Percentiles rank a stretch among this genome's conserved stretches.
phyloP scores from a whole-genome alignment of 2,797 vertebrate genomes.

The Synaphobranchus kaupii region DNA sequence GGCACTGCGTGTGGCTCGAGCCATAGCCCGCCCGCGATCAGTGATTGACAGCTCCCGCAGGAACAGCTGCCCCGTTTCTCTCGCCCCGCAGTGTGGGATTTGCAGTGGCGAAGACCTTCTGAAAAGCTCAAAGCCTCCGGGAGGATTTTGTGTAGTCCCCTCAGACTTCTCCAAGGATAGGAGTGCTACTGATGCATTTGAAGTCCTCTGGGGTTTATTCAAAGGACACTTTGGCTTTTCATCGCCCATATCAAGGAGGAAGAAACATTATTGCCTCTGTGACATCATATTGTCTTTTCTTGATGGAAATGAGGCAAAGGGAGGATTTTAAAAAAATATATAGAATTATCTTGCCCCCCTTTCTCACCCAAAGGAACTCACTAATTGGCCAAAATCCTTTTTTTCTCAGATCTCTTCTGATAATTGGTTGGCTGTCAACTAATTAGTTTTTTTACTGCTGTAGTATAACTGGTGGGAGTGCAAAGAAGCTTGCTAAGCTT shows the following conservation, averaged over 20 bases:
- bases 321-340: conserved; percentile 22
- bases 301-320: conserved; percentile 63
- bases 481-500: conserved; percentile 10
- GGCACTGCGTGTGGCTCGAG: conserved; percentile 60
- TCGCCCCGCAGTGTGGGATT: conserved; percentile 45
- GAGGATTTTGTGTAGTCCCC: conserved; percentile 60
- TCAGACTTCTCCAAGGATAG: conserved; percentile 66
- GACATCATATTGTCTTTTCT: conserved; percentile 63
- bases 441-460: conserved; percentile 53
- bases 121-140: conserved; percentile 55
- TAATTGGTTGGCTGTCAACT: conserved; percentile 72
- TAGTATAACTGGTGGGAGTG: conserved; percentile 14
- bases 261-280: conserved; percentile 63
- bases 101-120: conserved; percentile 23
- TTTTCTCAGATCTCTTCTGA: conserved; percentile 55
- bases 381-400: conserved; percentile 65
- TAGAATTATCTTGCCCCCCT: conserved; percentile 52
- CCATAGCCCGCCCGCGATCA: conserved; percentile 64
- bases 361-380: conserved; percentile 51
- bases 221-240: conserved; percentile 70
- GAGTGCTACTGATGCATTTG: conserved; percentile 72
- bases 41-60: conserved; percentile 66
- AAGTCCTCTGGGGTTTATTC: conserved; percentile 69
- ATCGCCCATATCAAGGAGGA: conserved; percentile 73
- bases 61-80: conserved; percentile 69